Evolutionary conservation across 64 coral and sea anemone species (phyloP), one percentile per base, ranked within the genome.

Genomic region (Actinia tenebrosa): DNA sequence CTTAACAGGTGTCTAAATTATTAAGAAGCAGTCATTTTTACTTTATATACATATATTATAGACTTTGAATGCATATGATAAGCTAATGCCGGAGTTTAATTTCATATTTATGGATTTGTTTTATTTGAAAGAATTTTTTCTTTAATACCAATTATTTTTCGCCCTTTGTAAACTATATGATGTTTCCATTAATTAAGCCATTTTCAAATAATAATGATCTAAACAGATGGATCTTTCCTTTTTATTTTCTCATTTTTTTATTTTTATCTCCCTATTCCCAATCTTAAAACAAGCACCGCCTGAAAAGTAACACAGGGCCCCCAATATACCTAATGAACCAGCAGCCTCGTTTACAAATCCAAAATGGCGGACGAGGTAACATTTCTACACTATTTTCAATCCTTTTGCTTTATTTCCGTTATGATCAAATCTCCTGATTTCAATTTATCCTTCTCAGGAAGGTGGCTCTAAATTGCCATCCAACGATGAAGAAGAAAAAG

Each of bases 321-420:
- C 69, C 69, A 42, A 2, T 27, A 75, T 14, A 37, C 30, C 69
- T 10, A 75, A 15, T 27, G 13, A 30, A 75, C 47, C 7, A 50
- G 47, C 47, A 50, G 47, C 47, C 47, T 50, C 47, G 14, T 16
- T 16, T 61, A 18, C n/a, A 53, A 19, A 50, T 81, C 5, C 43
- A 81, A 81, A 53, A 81, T 81, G 79, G 79, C 79, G 79, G 46
- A 81, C 15, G 45, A 81, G 79, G 79, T 81, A 81, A 50, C 17
- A 50, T 16, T 16, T 81, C 22, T 20, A 11, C 42, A 18, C 17
- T 52, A 20, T 52, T 81, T 18, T 53, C 18, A 16, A 81, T 53
- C 42, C 45, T 81, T 20, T 53, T 75, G 10, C 11, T 75, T 75
- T 0, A 75, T 23, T 20, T 27, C 25, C 7, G 26, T 43, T 75